phyloP scores from a whole-genome alignment of 2,113 vertebrate species.

The Xenus cinereus region DNA sequence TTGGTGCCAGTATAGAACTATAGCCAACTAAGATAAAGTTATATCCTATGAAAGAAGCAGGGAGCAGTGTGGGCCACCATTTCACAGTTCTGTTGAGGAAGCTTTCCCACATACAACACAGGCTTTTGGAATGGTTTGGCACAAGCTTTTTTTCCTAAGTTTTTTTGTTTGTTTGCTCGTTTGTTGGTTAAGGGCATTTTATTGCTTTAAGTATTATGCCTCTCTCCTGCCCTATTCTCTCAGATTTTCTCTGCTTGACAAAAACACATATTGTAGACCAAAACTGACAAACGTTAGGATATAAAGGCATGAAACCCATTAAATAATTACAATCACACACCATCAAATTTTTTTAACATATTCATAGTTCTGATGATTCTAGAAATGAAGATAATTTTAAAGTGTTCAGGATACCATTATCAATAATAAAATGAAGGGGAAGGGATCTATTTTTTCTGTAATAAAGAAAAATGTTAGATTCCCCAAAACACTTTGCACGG shows the following conservation, averaged over 20 bases:
- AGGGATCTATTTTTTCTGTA: background rate
- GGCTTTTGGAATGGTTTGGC: background rate
- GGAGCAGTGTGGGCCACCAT: background rate
- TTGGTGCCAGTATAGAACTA: background rate
- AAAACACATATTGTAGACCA: background rate
- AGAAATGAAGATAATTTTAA: background rate
- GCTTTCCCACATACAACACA: background rate
- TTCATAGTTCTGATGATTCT: background rate
- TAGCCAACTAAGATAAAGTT: background rate
- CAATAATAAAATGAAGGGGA: background rate
- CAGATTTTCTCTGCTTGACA: background rate
- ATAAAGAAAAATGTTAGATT: background rate
- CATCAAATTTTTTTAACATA: background rate
- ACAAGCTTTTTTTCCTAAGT: accelerated
- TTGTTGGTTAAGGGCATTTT: background rate
- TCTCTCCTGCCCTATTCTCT: background rate
- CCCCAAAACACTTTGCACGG: background rate
- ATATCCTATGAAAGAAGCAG: background rate
- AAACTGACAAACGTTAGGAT: background rate
- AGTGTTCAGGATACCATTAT: background rate
- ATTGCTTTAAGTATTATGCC: background rate
- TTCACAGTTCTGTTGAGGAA: background rate
- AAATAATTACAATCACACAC: background rate
- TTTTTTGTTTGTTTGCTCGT: background rate
- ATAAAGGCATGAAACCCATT: background rate